phyloP scores from a whole-genome alignment of 2,113 vertebrate genomes.

The Varanus komodoensis region DNA sequence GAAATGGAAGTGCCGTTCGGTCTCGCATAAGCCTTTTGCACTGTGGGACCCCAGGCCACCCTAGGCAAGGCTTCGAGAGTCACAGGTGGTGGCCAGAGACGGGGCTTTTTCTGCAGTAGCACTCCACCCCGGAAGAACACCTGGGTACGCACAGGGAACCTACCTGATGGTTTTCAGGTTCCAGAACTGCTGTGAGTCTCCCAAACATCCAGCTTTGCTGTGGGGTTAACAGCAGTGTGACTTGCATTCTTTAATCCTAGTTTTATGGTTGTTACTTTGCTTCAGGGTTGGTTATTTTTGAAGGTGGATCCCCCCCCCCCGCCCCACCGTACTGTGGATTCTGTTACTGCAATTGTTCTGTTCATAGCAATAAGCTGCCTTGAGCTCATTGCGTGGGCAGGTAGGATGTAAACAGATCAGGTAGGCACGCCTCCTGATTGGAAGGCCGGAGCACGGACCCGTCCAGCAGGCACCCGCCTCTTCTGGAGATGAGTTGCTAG shows the following conservation, averaged over 20 bases:
- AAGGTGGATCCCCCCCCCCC: too few species aligned
- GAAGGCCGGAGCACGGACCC: background rate
- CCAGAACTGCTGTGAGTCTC: background rate
- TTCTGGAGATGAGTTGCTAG: background rate
- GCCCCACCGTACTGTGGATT: background rate
- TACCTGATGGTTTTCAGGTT: background rate
- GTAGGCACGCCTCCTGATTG: background rate
- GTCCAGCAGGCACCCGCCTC: background rate
- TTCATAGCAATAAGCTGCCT: background rate
- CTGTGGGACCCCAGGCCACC: too few species aligned
- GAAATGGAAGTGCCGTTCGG: background rate
- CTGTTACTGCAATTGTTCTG: conserved; percentile 6
- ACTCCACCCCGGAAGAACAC: background rate
- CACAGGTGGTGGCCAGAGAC: background rate
- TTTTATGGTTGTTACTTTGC: background rate
- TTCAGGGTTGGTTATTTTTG: background rate
- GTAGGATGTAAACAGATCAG: background rate
- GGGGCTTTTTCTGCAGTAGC: background rate
- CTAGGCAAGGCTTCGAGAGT: background rate
- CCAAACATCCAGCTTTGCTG: background rate
- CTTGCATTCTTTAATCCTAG: background rate
- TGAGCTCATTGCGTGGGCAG: background rate
- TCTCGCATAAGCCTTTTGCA: background rate
- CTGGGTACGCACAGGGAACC: too few species aligned
- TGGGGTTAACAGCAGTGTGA: background rate